Evolutionary conservation across 2,113 vertebrate genomes (phyloP).

Genomic region (Pteruthius melanotis): DNA sequence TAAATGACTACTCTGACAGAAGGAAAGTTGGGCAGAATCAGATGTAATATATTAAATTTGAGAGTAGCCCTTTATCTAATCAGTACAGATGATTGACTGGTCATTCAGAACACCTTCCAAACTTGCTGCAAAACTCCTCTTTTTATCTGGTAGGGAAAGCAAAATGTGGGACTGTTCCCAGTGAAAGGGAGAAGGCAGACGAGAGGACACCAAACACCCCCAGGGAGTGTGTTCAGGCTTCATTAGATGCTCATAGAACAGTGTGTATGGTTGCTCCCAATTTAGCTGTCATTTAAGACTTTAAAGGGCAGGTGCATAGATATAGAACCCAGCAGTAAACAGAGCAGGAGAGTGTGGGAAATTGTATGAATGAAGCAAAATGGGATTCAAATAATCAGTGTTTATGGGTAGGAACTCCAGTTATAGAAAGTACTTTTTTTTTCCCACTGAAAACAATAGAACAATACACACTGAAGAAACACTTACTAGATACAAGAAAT

Average conservation of each 20-base stretch:
- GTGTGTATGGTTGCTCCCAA: not conserved
- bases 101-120: not conserved
- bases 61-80: not conserved
- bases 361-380: not conserved
- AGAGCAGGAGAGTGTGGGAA: not conserved
- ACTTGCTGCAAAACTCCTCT: not conserved
- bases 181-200: not conserved
- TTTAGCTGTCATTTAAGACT: not conserved
- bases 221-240: not conserved
- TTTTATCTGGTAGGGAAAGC: not conserved
- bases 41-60: not conserved
- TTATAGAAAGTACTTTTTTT: not conserved
- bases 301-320: not conserved
- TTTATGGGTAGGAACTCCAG: not conserved
- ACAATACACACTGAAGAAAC: not conserved
- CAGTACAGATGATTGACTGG: not conserved
- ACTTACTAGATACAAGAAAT: conserved; percentile 16
- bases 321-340: not conserved
- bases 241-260: not conserved
- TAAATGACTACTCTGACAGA: not conserved
- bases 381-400: not conserved
- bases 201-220: not conserved
- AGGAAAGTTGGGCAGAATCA: not conserved
- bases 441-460: not conserved
- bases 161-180: not conserved